Conservation (phyloP, 2,888 invertebrate genomes). For the Druceiella hillmani region DNA sequence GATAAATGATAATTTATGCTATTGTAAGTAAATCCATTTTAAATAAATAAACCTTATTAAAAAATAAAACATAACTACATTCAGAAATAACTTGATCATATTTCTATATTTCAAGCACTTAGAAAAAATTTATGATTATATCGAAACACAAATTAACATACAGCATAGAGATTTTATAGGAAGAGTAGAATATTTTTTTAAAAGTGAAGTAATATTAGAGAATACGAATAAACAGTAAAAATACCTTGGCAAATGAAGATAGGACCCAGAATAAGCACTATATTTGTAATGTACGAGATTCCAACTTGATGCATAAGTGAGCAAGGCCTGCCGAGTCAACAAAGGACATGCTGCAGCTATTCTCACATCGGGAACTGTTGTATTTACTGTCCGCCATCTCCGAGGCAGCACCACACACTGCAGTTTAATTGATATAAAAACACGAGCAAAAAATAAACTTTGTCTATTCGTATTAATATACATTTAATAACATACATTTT, state of each 20-base stretch:
- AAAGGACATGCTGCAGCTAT: slow-evolving; percentile 49
- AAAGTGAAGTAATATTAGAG: neutral
- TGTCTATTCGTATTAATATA: too few species aligned
- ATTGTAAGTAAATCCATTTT: too few species aligned
- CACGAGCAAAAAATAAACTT: too few species aligned
- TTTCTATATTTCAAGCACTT: too few species aligned
- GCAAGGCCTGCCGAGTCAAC: slow-evolving; percentile 55
- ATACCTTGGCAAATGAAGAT: slow-evolving; percentile 80
- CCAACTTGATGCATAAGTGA: slow-evolving; percentile 82
- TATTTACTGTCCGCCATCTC: slow-evolving; percentile 71
- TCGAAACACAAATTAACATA: too few species aligned
- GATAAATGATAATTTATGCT: too few species aligned
- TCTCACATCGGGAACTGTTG: slow-evolving; percentile 52
- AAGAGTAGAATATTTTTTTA: neutral
- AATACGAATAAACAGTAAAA: slow-evolving; percentile 13
- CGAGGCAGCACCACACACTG: slow-evolving; percentile 77
- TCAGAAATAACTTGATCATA: too few species aligned
- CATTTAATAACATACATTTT: too few species aligned
- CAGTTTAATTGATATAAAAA: slow-evolving; percentile 29
- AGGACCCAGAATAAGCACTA: slow-evolving; percentile 80
- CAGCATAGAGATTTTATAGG: too few species aligned
- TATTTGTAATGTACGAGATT: slow-evolving; percentile 90
- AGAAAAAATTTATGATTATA: too few species aligned
- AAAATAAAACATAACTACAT: too few species aligned
- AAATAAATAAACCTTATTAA: too few species aligned